Base-by-base conservation (phyloP, 2,113 vertebrate species). In the Acanthisitta chloris region DNA sequence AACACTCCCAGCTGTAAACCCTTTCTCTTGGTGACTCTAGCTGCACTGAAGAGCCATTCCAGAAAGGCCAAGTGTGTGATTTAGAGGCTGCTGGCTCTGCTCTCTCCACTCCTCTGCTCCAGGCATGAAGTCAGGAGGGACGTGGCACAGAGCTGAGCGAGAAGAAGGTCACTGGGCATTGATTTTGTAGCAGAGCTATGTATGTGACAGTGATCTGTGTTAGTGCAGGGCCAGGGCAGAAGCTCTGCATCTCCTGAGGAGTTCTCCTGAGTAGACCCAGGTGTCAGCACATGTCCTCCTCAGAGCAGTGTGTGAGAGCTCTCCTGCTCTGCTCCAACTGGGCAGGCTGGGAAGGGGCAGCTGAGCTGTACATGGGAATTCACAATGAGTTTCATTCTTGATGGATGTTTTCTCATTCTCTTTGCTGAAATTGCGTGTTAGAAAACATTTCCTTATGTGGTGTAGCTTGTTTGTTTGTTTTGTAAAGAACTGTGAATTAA, bases 401-500 rank as follows among this genome's bases (percentile, higher is more conserved):
- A 8, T 29, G 40, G 65, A 72, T 81, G 66, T 62, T 80, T 84
- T 72, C 52, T 70, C 42, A 0, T 72, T 57, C 38, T n/a, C 67
- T 79, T 23, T 18, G 21, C 54, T 69, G 36, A 49, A 92, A n/a
- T 45, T 23, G 6, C 45, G 14, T 38, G 81, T 79, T 23, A 33
- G 79, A 29, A 90, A 85, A 61, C 12, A 2, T 72, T 94, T 77
- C 88, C 86, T 80, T 74, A 19, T 55, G 87, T 0, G 2, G 43
- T 1, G 34, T 9, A 36, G 58, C 57, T 94, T 88, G 90, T 49
- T 84, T 94, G 87, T 94, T 94, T 89, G 87, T 92, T 92, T 82
- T 86, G 79, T 16, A 14, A 14, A 34, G 90, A 79, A 31, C 36
- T 87, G 66, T 8, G 26, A 80, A 16, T 65, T 72, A 26, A 78